phyloP scores from a whole-genome alignment of 1,140 invertebrate genomes.

The Steinernema feltiae region DNA sequence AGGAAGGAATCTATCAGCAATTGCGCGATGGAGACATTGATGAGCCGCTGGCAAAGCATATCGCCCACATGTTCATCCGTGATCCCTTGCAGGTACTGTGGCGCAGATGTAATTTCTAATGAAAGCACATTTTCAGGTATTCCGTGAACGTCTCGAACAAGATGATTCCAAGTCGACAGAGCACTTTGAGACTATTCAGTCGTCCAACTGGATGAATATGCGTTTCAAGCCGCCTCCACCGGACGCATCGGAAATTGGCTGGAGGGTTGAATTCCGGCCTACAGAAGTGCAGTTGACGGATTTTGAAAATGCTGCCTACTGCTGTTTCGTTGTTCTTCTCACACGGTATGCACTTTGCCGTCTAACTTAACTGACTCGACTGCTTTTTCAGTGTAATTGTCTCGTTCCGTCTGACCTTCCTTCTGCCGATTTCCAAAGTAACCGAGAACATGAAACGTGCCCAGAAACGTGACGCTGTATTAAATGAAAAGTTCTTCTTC shows the following conservation, averaged over 20 bases:
- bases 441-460: conserved; percentile 95
- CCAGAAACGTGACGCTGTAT: conserved; percentile 79
- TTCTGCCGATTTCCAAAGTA: conserved; percentile 96
- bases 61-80: conserved; percentile 95
- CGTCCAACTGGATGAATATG: conserved; percentile 99
- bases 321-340: conserved; percentile 93
- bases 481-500: conserved; percentile 81
- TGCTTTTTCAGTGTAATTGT: conserved; percentile 88
- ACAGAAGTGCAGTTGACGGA: conserved; percentile 94
- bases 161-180: conserved; percentile 88
- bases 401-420: conserved; percentile 87
- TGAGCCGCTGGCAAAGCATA: conserved; percentile 76
- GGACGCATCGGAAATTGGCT: conserved; percentile 74
- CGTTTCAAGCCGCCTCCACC: conserved; percentile 84
- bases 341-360: conserved; percentile 82
- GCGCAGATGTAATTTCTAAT: not conserved
- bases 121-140: conserved; percentile 65
- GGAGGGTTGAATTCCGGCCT: conserved; percentile 97
- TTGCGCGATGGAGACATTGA: conserved; percentile 70
- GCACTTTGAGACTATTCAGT: conserved; percentile 98
- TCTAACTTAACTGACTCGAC: conserved; percentile 89
- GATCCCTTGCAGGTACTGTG: conserved; percentile 73
- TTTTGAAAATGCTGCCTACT: conserved; percentile 98
- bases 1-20: conserved; percentile 73
- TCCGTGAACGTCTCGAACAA: conserved; percentile 88